Base-by-base conservation (phyloP, 2,797 vertebrate genomes). In the Pagetopsis macropterus region DNA sequence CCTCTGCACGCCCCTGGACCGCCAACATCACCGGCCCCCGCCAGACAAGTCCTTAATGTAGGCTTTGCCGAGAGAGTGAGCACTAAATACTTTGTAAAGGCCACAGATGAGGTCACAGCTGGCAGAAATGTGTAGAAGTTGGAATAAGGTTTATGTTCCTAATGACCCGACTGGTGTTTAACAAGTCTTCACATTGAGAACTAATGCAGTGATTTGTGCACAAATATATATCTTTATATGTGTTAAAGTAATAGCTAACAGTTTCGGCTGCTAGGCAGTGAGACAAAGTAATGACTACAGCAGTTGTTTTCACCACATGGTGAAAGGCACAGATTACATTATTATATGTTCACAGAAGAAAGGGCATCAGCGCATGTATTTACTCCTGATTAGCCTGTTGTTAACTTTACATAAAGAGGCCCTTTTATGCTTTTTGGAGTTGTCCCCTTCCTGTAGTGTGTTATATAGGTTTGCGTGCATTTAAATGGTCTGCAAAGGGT, bases 61-160 rank as follows among this genome's bases (percentile, higher is more conserved):
- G 55, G 61, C 48, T 78, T 78, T 55, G 55, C 70, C 65, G 56
- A 48, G 37, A 56, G 51, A 46, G 61, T 46, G 75, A 69, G 76
- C 64, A 68, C 88, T 87, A 88, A 85, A 78, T 76, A 83, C 46
- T 83, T 57, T 58, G 60, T 69, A 71, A 64, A 82, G 82, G 78
- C 73, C 59, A 40, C 46, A 55, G 55, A 81, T 81, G 75, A 87
- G 69, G 76, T 84, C 70, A 84, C 52, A 15, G 66, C 70, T 83
- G 81, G 75, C 77, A 71, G 70, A 73, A 65, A 68, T 66, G 59
- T 43, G 61, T 84, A 56, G 65, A 44, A 65, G 41, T 17, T 83
- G 8, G 69, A 82, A 75, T 21, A 66, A 75, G 58, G 64, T 81
- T 82, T 72, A 65, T 71, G 57, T 65, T 81, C 31, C 40, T 64